Evolutionary conservation across 2,888 invertebrate genomes (phyloP).

Genomic region (Mylabris sibirica): DNA sequence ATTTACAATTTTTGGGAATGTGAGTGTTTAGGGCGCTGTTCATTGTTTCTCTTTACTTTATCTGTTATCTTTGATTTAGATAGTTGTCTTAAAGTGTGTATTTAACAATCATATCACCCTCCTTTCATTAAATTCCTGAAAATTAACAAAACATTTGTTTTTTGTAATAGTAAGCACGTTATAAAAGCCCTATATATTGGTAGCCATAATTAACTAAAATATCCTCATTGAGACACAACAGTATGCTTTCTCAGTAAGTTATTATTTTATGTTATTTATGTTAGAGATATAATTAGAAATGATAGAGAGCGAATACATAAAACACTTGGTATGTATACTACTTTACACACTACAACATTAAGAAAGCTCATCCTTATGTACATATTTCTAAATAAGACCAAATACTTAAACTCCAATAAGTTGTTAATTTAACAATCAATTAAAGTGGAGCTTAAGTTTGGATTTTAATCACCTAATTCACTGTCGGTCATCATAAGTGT

Average conservation of each 20-base stretch:
- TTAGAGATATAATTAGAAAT: constrained; percentile 29
- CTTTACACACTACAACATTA: background rate
- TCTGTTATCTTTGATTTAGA: constrained; percentile 4
- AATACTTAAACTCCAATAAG: too few species aligned
- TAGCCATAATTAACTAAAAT: constrained; percentile 29
- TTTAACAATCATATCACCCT: constrained; percentile 17
- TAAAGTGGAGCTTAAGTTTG: too few species aligned
- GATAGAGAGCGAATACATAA: constrained; percentile 16
- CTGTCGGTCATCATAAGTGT: too few species aligned
- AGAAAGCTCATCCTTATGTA: too few species aligned
- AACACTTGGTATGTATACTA: constrained; percentile 33
- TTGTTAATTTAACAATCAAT: too few species aligned
- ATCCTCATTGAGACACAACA: constrained; percentile 41
- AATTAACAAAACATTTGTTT: constrained; percentile 22
- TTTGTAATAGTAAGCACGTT: constrained; percentile 31
- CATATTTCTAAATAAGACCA: too few species aligned
- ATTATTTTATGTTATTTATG: constrained; percentile 43
- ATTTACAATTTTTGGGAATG: constrained; percentile 40
- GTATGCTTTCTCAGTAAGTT: constrained; percentile 43
- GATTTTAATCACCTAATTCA: too few species aligned
- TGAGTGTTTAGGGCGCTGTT: constrained; percentile 46
- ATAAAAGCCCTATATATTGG: constrained; percentile 28
- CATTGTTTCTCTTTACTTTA: background rate
- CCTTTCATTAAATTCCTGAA: constrained; percentile 24
- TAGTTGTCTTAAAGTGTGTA: constrained; percentile 27